phyloP scores from a whole-genome alignment of 2,888 invertebrate genomes.

The Odontocerum albicorne region DNA sequence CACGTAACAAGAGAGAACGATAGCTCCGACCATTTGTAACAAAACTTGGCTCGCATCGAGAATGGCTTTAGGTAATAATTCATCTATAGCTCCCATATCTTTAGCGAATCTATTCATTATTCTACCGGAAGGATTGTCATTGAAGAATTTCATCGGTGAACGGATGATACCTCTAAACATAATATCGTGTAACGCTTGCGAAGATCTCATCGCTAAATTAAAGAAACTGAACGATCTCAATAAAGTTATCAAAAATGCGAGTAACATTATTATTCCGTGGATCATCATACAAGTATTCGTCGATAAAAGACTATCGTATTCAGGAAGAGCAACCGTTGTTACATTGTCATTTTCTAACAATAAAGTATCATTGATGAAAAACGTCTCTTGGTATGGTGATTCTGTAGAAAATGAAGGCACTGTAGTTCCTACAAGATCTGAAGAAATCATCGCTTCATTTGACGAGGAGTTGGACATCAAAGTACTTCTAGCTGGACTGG shows the following conservation, averaged over 20 bases:
- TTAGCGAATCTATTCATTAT: conserved; percentile 82
- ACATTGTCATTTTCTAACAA: background rate
- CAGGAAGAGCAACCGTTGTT: background rate
- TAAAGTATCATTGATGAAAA: background rate
- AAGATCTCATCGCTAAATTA: conserved; percentile 56
- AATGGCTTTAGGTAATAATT: conserved; percentile 69
- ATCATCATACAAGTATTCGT: conserved; percentile 50
- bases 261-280: conserved; percentile 50
- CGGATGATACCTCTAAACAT: conserved; percentile 58
- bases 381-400: no score
- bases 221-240: conserved; percentile 58
- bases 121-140: conserved; percentile 78
- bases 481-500: background rate
- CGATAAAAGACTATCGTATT: background rate
- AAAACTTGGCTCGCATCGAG: conserved; percentile 64
- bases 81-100: conserved; percentile 82
- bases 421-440: no score
- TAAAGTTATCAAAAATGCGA: conserved; percentile 52
- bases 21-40: conserved; percentile 55
- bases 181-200: conserved; percentile 57
- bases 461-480: background rate
- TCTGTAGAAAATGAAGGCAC: no score
- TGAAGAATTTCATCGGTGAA: conserved; percentile 69
- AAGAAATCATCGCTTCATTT: no score
- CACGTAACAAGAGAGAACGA: conserved; percentile 64